Base-by-base conservation (phyloP, 1,140 invertebrate species). In the Protaetia brevitarsis region DNA sequence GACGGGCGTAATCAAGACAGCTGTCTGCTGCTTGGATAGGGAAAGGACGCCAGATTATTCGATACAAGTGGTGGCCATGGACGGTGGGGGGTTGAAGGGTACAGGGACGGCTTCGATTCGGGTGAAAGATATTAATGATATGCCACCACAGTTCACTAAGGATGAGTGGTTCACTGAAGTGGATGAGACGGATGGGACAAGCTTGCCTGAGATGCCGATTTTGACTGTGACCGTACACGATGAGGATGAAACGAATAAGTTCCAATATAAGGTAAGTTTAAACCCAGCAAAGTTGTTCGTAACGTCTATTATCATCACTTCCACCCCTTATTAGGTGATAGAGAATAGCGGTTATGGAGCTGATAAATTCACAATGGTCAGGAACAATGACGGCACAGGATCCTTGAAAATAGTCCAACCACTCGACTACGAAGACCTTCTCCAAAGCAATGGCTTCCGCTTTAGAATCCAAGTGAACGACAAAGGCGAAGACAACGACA, bases 1-100 rank as follows among this genome's bases (percentile, higher is more conserved):
- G 73, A 96, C 94, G 5, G 95, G 95, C 51, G 94, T 96, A 2
- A 96, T 97, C 27, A 96, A 95, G 81, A 97, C 95, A 0, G 93
- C 94, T 0, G 94, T 96, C 0, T 96, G 94, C 75, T 96, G 95
- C 78, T 82, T 96, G 69, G 94, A 96, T 81, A 84, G 95, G 56
- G 94, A 96, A 82, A 88, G 93, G 69, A 96, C 95, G 2, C 95
- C 96, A n/a, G 94, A 96, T 80, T 98, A 97, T 85, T 95, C 92
- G 7, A 96, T 98, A 84, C 94, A 96, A 83, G 95, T 97, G 65
- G 93, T 96, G 29, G 94, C 94, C 5, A 94, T 95, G 82, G 93
- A 96, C 83, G 93, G 93, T 69, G 93, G 93, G 62, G 93, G 93
- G 76, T 84, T 95, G 74, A 96, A 95, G 82, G 93, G 93, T 79